Percentiles rank a stretch among this genome's conserved stretches.
Conservation (phyloP, 2,113 vertebrate genomes). For the Crocuta crocuta region DNA sequence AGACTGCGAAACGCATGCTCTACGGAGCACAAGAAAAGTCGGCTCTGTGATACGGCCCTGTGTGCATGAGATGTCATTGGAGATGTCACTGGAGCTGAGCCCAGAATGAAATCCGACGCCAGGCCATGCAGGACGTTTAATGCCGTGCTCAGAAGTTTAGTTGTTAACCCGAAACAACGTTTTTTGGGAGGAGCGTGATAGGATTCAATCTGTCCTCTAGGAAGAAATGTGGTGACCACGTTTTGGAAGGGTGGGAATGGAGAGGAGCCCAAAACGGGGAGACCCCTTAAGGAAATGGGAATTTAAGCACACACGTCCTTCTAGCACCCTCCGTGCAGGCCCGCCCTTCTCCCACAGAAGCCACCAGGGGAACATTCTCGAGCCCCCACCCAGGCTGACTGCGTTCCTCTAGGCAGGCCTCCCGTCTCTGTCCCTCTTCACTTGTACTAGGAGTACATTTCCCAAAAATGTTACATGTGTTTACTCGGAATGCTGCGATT, state of each 20-base stretch:
- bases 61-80: too few species aligned
- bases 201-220: neutral
- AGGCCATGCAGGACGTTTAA: neutral
- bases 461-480: neutral
- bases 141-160: neutral
- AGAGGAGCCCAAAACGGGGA: neutral
- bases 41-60: neutral
- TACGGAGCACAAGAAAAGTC: neutral
- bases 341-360: too few species aligned
- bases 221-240: neutral
- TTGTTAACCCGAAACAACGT: neutral
- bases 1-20: too few species aligned
- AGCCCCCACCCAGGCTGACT: accelerated
- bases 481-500: neutral
- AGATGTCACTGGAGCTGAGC: neutral
- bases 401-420: neutral
- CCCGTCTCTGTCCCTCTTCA: neutral
- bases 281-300: neutral
- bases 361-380: accelerated
- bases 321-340: too few species aligned
- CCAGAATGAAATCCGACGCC: neutral
- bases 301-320: neutral
- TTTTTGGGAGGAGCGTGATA: neutral
- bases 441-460: neutral
- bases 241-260: neutral